phyloP scores from a whole-genome alignment of 2,113 vertebrate genomes.

The Callionymus lyra region DNA sequence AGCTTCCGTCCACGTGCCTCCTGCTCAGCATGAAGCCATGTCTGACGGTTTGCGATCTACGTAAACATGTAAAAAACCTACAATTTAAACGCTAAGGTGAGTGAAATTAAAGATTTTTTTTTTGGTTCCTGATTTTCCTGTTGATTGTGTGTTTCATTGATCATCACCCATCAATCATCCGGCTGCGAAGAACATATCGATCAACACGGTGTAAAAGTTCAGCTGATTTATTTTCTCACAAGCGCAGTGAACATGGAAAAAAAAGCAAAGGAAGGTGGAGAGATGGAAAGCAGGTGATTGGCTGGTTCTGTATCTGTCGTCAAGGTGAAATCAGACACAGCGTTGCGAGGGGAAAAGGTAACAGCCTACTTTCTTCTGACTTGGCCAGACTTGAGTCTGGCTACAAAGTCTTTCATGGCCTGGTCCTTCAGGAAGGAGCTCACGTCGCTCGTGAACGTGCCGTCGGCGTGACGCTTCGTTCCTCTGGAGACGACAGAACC shows the following conservation, averaged over 20 bases:
- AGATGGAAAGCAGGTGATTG: slow-evolving; percentile 27
- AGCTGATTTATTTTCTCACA: slow-evolving; percentile 68
- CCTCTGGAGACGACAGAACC: slow-evolving; percentile 50
- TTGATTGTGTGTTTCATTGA: neutral
- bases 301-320: slow-evolving; percentile 19
- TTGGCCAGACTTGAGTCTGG: slow-evolving; percentile 84
- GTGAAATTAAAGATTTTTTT: neutral
- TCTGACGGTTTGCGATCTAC: slow-evolving; percentile 69
- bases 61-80: slow-evolving; percentile 34
- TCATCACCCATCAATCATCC: slow-evolving; percentile 8
- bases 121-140: neutral
- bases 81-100: neutral
- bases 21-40: slow-evolving; percentile 60
- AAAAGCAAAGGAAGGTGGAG: slow-evolving; percentile 10
- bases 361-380: slow-evolving; percentile 86
- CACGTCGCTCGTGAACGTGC: slow-evolving; percentile 89
- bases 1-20: slow-evolving; percentile 91
- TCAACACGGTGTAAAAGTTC: slow-evolving; percentile 54
- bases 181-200: slow-evolving; percentile 19
- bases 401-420: slow-evolving; percentile 89
- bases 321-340: slow-evolving; percentile 30
- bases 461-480: slow-evolving; percentile 83
- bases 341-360: slow-evolving; percentile 7
- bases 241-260: slow-evolving; percentile 33
- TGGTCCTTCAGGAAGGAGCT: slow-evolving; percentile 87